phyloP scores from a whole-genome alignment of 2,888 invertebrate genomes.

The Himalopsyche japonica region DNA sequence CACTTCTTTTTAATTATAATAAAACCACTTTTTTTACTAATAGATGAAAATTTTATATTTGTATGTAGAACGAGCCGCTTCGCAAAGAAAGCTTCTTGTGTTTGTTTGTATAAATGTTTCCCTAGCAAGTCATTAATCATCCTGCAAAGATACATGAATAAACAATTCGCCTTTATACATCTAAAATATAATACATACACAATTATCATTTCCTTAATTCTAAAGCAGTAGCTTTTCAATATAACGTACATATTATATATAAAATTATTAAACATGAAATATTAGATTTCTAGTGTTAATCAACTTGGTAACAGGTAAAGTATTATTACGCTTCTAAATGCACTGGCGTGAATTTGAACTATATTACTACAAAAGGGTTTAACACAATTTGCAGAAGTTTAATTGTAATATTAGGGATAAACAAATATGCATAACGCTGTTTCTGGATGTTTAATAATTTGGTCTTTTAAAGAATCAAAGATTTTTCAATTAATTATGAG shows the following conservation, averaged over 20 bases:
- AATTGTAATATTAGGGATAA: too few species aligned
- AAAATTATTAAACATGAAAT: background rate
- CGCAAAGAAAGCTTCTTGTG: background rate
- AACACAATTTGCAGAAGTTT: too few species aligned
- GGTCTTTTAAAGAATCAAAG: too few species aligned
- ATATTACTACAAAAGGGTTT: too few species aligned
- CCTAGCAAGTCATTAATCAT: slow-evolving; percentile 35
- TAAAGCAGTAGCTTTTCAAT: background rate
- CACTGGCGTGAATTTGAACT: too few species aligned
- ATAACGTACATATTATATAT: background rate
- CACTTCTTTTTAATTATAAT: background rate
- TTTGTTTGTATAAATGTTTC: slow-evolving; percentile 35
- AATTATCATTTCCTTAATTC: background rate
- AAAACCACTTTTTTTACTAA: background rate
- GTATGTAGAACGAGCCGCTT: background rate
- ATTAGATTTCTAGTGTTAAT: too few species aligned
- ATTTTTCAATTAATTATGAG: too few species aligned
- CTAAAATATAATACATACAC: too few species aligned
- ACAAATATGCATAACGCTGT: too few species aligned
- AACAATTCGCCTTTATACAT: slow-evolving; percentile 17
- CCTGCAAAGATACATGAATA: slow-evolving; percentile 30
- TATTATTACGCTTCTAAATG: too few species aligned
- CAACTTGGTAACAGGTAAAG: too few species aligned
- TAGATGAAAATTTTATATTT: background rate
- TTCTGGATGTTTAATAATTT: too few species aligned